These are phyloP conservation scores for Megalops atlanticus DNA, from an alignment of 2,113 vertebrate species.

Conservation along the genomic window DNA sequence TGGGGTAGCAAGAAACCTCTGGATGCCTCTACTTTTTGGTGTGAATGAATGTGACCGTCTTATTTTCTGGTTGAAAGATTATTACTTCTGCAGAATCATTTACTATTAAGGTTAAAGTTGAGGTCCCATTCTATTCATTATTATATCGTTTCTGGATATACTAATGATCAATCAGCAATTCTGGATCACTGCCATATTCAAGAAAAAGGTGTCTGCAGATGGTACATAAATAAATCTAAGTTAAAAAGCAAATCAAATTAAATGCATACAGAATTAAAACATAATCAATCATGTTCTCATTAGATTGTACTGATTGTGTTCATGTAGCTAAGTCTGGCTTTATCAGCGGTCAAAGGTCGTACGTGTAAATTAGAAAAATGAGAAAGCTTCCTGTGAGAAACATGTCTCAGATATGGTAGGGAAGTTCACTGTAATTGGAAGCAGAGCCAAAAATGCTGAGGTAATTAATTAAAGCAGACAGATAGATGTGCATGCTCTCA, in stretches of 20 bases:
- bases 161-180: too few species aligned
- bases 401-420: not conserved
- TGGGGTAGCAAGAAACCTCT: too few species aligned
- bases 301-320: not conserved
- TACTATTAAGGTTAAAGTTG: too few species aligned
- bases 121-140: too few species aligned
- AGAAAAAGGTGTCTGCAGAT: not conserved
- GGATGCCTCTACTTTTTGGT: too few species aligned
- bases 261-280: not conserved
- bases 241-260: not conserved
- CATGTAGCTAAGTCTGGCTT: not conserved
- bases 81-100: too few species aligned
- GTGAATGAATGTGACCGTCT: too few species aligned
- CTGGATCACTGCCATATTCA: not conserved
- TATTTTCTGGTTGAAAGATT: too few species aligned
- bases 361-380: not conserved
- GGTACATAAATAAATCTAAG: not conserved
- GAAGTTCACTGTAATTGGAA: not conserved
- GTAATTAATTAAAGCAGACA: constrained; percentile 11
- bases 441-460: not conserved
- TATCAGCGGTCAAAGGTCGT: not conserved
- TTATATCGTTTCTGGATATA: too few species aligned
- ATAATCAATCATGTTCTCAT: not conserved
- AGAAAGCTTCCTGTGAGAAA: not conserved
- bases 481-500: not conserved